Conservation (phyloP, 2,888 invertebrate genomes). For the Brachylomia viminalis region DNA sequence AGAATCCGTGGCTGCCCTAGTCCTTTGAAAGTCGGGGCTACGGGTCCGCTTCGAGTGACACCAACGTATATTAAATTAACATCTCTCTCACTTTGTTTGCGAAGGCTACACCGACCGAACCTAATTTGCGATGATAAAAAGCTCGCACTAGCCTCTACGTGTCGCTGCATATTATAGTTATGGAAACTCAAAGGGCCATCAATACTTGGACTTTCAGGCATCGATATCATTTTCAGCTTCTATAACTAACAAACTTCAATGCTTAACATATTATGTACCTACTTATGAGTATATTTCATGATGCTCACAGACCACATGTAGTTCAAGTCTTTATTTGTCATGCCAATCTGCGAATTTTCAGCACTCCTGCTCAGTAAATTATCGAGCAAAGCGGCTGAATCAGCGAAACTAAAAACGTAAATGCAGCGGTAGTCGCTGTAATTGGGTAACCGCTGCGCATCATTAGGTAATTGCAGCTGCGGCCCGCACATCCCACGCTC, state of each 20-base stretch:
- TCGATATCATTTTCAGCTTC: slow-evolving; percentile 16
- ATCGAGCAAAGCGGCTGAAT: slow-evolving; percentile 75
- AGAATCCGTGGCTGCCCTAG: slow-evolving; percentile 88
- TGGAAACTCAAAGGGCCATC: slow-evolving; percentile 56
- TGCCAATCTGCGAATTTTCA: slow-evolving; percentile 61
- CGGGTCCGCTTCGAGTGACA: slow-evolving; percentile 85
- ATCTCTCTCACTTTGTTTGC: slow-evolving; percentile 88
- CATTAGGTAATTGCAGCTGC: slow-evolving; percentile 88
- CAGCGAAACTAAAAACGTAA: slow-evolving; percentile 84
- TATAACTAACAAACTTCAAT: background rate
- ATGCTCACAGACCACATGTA: slow-evolving; percentile 9
- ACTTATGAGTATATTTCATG: background rate
- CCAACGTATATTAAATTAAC: slow-evolving; percentile 89
- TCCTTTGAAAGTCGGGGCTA: slow-evolving; percentile 87
- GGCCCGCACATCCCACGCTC: slow-evolving; percentile 69
- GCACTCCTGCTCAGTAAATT: slow-evolving; percentile 74
- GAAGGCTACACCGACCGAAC: slow-evolving; percentile 78
- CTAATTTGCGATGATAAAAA: slow-evolving; percentile 83
- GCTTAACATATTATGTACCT: too few relatives aligned
- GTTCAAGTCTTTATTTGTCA: slow-evolving; percentile 50
- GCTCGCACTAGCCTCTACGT: slow-evolving; percentile 67
- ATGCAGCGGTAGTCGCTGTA: slow-evolving; percentile 81
- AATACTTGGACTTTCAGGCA: slow-evolving; percentile 42
- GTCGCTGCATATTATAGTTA: slow-evolving; percentile 55
- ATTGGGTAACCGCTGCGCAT: slow-evolving; percentile 87